Evolutionary conservation across 2,113 vertebrate genomes (phyloP).

Genomic region (Orycteropus afer): DNA sequence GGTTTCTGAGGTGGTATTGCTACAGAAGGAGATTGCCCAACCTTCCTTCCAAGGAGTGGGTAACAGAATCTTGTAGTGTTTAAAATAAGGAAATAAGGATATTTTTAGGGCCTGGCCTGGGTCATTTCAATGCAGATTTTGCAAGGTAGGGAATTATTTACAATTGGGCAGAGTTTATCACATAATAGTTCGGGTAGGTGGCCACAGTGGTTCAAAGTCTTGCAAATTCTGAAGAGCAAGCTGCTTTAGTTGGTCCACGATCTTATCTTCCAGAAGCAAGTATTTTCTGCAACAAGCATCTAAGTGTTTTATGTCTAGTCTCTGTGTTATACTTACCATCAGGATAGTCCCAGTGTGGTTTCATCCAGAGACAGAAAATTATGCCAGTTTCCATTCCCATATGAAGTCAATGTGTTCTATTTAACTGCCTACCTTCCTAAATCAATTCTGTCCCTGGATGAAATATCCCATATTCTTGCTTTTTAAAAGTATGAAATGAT

Average conservation of each 20-base stretch:
- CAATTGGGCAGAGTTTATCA: background rate
- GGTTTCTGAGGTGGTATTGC: no score
- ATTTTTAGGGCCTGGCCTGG: background rate
- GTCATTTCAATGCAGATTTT: background rate
- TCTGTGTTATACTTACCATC: no score
- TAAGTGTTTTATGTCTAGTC: background rate
- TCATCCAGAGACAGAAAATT: conserved; percentile 49
- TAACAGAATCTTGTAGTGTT: no score
- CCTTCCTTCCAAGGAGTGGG: no score
- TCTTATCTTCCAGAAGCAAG: background rate
- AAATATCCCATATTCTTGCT: background rate
- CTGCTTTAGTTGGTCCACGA: background rate
- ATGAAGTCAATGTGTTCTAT: background rate
- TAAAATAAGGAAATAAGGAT: background rate
- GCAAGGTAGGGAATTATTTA: background rate
- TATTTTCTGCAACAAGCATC: conserved; percentile 24
- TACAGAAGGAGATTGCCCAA: no score
- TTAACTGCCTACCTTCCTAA: conserved; percentile 4
- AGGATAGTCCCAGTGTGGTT: background rate
- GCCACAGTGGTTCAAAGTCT: background rate
- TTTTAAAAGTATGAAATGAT: conserved; percentile 24
- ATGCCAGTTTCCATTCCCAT: background rate
- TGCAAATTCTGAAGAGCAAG: background rate
- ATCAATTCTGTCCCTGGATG: background rate
- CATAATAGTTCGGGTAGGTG: background rate